phyloP scores from a whole-genome alignment of 2,113 vertebrate genomes.

The Sylvietta virens region DNA sequence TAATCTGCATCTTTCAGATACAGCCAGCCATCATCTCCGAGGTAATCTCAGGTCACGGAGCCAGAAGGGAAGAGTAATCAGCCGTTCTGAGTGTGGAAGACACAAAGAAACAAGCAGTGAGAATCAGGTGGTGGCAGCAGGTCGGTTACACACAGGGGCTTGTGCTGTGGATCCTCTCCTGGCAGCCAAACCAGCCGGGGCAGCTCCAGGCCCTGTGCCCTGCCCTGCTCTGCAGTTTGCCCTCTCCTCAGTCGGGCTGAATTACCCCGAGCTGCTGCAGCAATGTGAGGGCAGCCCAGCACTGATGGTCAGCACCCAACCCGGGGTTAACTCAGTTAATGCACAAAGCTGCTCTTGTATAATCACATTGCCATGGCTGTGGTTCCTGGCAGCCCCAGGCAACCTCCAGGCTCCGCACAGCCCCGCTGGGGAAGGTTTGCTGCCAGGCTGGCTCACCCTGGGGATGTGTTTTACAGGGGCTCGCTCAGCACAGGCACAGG shows the following conservation, averaged over 20 bases:
- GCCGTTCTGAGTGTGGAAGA: conserved; percentile 59
- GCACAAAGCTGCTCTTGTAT: neutral
- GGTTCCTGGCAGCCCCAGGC: neutral
- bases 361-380: neutral
- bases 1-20: conserved; percentile 45
- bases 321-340: neutral
- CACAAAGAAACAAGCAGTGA: conserved; percentile 62
- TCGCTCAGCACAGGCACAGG: neutral
- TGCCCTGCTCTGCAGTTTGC: neutral
- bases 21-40: conserved; percentile 42
- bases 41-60: conserved; percentile 46
- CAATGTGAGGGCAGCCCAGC: neutral
- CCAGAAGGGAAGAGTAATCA: conserved; percentile 49
- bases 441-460: neutral
- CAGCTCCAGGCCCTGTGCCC: neutral
- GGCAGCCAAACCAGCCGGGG: neutral
- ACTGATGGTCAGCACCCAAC: neutral
- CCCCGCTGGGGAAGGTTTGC: rapidly evolving
- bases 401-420: neutral
- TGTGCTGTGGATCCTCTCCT: neutral
- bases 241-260: neutral
- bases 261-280: neutral
- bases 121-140: neutral
- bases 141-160: neutral
- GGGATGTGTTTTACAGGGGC: neutral